Percentiles rank a stretch among this genome's conserved stretches.
Evolutionary conservation across 2,888 invertebrate genomes (phyloP).

Genomic region (Diplazon laetatorius): DNA sequence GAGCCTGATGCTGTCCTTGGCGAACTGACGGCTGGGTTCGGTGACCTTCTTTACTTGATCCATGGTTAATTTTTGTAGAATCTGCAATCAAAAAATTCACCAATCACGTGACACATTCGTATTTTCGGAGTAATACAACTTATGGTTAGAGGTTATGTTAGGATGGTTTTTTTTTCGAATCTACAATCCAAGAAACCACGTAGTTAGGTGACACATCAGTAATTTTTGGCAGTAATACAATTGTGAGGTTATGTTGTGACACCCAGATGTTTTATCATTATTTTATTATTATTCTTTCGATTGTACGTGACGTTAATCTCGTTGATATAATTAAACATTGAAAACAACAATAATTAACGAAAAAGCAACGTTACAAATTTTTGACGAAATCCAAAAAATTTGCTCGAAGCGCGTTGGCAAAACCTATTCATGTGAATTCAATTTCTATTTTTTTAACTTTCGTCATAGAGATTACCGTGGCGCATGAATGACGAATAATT

Average conservation of each 20-base stretch:
- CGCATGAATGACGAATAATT: background rate
- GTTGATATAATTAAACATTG: constrained; percentile 5
- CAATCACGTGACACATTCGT: background rate
- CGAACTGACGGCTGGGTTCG: constrained; percentile 97
- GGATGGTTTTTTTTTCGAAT: too few relatives aligned
- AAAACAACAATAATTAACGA: constrained; percentile 20
- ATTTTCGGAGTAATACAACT: background rate
- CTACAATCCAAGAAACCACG: too few relatives aligned
- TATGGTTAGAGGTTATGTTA: too few relatives aligned
- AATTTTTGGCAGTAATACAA: too few relatives aligned
- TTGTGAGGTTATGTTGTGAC: constrained; percentile 32
- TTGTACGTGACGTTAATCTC: background rate
- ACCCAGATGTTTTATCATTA: background rate
- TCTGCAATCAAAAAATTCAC: constrained; percentile 10
- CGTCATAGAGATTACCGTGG: background rate
- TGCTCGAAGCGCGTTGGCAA: constrained; percentile 20
- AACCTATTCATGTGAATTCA: background rate
- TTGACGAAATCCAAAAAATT: constrained; percentile 24
- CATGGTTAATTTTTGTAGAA: constrained; percentile 86
- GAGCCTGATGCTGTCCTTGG: constrained; percentile 98
- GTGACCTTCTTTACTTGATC: constrained; percentile 98
- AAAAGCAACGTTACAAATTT: too few relatives aligned
- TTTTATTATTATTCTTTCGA: too few relatives aligned
- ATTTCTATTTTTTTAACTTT: background rate
- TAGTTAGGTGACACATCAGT: too few relatives aligned